Evolutionary conservation across 2,113 vertebrate species (phyloP).

Genomic region (Picathartes gymnocephalus): DNA sequence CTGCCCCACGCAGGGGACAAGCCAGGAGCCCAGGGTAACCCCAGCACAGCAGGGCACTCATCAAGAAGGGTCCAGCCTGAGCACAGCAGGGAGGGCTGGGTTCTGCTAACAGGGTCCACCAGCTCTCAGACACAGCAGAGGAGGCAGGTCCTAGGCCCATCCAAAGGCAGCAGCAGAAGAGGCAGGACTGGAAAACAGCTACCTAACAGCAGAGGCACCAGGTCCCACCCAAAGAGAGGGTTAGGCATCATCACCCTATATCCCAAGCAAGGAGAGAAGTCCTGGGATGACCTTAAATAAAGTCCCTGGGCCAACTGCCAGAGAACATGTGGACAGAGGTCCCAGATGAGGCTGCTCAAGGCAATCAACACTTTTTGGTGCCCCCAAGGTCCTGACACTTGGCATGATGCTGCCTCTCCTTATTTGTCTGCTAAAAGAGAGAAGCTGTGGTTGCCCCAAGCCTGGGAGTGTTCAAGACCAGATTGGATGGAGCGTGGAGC

Average conservation of each 20-base stretch:
- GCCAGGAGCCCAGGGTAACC: background rate
- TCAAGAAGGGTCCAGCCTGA: background rate
- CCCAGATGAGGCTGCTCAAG: background rate
- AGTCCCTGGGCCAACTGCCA: background rate
- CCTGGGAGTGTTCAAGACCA: background rate
- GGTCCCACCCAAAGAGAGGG: fast-evolving
- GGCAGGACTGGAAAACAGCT: background rate
- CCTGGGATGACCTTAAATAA: background rate
- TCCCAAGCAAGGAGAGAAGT: fast-evolving
- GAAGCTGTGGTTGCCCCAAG: background rate
- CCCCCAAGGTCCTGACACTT: background rate
- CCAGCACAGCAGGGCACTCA: background rate
- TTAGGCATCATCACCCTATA: fast-evolving
- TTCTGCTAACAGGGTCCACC: too few species aligned
- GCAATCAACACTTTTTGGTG: background rate
- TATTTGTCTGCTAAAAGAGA: background rate
- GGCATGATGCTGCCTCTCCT: background rate
- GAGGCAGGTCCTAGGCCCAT: background rate
- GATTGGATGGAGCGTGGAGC: background rate
- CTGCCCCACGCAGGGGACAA: background rate
- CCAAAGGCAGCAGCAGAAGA: background rate
- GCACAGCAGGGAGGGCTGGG: background rate
- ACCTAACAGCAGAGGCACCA: background rate
- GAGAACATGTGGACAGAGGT: fast-evolving
- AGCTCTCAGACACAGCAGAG: background rate